phyloP scores from a whole-genome alignment of 2,113 vertebrate species.

The Microtus richardsoni region DNA sequence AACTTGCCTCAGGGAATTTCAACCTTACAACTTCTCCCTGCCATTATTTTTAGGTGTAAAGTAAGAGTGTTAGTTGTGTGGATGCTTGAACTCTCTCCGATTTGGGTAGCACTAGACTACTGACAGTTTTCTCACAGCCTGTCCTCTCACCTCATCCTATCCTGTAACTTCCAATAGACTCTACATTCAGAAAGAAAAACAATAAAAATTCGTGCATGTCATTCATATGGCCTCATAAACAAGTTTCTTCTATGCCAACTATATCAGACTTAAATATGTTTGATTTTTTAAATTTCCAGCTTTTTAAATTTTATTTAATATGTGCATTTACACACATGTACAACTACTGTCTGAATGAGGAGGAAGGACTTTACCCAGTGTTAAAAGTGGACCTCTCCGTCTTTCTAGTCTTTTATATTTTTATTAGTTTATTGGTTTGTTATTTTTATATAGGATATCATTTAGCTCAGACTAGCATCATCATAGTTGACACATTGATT shows the following conservation, averaged over 20 bases:
- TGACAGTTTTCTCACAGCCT: background rate
- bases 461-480: background rate
- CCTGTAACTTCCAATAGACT: background rate
- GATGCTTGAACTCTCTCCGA: background rate
- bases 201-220: background rate
- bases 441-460: background rate
- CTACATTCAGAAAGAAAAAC: background rate
- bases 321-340: background rate
- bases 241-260: background rate
- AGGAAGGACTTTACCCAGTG: background rate
- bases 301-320: background rate
- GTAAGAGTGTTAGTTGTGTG: background rate
- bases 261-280: background rate
- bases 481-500: background rate
- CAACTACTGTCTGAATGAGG: background rate
- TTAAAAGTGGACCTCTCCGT: background rate
- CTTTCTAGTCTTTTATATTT: too few relatives aligned
- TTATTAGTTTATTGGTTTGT: background rate
- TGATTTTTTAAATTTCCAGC: background rate
- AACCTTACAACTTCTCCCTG: rapidly evolving
- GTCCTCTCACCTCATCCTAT: background rate
- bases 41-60: background rate
- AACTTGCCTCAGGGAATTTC: background rate
- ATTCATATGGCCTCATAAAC: background rate
- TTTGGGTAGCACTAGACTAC: background rate